A percentile compares a stretch with the other conserved stretches of the same genome.
These are phyloP conservation scores for Onychomys leucogaster DNA, from an alignment of 2,797 vertebrate genomes.

Conservation along the genomic window DNA sequence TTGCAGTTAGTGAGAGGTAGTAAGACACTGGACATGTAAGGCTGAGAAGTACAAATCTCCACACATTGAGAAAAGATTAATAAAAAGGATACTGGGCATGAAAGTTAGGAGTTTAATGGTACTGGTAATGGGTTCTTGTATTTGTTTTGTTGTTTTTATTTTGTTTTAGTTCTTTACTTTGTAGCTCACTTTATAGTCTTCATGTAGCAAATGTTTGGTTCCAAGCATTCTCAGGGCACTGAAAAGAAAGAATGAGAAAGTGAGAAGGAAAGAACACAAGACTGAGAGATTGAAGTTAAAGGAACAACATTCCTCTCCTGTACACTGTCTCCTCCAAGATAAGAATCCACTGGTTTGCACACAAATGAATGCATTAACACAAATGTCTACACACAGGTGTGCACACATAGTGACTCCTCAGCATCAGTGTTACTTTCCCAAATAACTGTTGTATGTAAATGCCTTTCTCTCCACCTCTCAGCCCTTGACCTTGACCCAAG, in stretches of 20 bases:
- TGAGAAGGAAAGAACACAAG: neutral
- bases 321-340: neutral
- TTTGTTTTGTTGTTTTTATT: neutral
- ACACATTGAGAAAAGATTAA: neutral
- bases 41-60: neutral
- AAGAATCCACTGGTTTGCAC: neutral
- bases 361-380: neutral
- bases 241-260: neutral
- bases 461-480: neutral
- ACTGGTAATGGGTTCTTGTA: neutral
- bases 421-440: neutral
- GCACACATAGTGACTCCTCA: neutral
- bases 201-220: neutral
- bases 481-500: no score
- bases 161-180: neutral
- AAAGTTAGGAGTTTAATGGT: neutral
- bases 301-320: neutral
- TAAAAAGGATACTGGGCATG: neutral
- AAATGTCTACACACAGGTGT: neutral
- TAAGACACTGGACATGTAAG: neutral
- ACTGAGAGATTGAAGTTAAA: neutral
- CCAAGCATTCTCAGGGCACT: neutral
- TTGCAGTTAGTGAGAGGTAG: neutral
- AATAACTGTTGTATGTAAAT: fast-evolving
- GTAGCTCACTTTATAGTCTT: neutral